These are phyloP conservation scores for Lota lota DNA, from an alignment of 2,113 vertebrate species.

Conservation along the genomic window DNA sequence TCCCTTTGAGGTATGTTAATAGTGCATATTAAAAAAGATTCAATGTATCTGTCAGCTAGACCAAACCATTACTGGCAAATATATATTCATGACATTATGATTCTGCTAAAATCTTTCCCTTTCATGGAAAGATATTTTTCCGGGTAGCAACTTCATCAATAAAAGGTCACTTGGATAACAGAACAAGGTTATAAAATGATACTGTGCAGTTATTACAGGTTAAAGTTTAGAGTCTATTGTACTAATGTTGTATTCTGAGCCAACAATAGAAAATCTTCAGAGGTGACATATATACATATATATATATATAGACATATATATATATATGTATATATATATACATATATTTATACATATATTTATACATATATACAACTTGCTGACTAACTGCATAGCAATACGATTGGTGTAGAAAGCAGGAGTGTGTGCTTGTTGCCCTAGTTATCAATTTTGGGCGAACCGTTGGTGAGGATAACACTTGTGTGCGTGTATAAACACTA, in stretches of 20 bases:
- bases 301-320: too few species aligned
- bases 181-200: constrained; percentile 1
- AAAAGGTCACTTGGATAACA: constrained; percentile 69
- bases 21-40: constrained; percentile 64
- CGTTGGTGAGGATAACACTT: too few species aligned
- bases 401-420: constrained; percentile 27
- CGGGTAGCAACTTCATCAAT: constrained; percentile 33
- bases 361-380: background rate
- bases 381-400: constrained; percentile 61
- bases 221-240: too few species aligned
- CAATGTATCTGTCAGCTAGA: constrained; percentile 24
- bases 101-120: constrained; percentile 13
- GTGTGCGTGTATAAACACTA: constrained; percentile 20
- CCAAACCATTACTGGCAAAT: constrained; percentile 25
- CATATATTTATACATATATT: too few species aligned
- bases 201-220: too few species aligned
- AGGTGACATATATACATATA: constrained; percentile 21
- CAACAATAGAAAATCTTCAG: too few species aligned
- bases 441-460: background rate
- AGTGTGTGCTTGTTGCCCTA: background rate
- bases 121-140: constrained; percentile 17
- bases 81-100: constrained; percentile 13
- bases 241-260: too few species aligned
- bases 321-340: too few species aligned
- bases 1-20: constrained; percentile 63